These are phyloP conservation scores for Autographa pulchrina DNA, from an alignment of 2,888 invertebrate genomes.

Conservation along the genomic window DNA sequence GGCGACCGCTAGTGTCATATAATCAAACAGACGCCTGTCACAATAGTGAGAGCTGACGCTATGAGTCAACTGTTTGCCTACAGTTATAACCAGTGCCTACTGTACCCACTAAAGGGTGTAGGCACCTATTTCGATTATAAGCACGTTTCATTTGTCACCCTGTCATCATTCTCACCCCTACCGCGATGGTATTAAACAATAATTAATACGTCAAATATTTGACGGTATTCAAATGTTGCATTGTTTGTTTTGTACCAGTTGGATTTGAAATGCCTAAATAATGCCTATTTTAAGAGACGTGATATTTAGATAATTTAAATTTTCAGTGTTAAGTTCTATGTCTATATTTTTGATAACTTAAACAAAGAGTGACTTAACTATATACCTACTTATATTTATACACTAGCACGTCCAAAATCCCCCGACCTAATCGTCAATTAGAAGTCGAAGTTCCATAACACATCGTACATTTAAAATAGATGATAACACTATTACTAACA, in stretches of 20 bases:
- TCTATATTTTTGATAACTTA: no score
- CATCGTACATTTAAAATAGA: background rate
- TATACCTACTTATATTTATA: no score
- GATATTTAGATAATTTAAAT: no score
- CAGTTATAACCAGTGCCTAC: slow-evolving; percentile 3
- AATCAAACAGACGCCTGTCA: slow-evolving; percentile 63
- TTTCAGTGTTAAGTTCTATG: no score
- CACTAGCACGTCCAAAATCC: no score
- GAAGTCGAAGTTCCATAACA: no score
- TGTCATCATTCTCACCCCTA: slow-evolving; percentile 37
- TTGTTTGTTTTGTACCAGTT: background rate
- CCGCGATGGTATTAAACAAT: slow-evolving; percentile 47
- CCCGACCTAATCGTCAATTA: no score
- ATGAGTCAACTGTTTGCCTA: slow-evolving; percentile 34
- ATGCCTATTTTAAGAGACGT: no score
- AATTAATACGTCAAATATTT: slow-evolving; percentile 36
- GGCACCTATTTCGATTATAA: slow-evolving; percentile 49
- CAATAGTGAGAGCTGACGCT: slow-evolving; percentile 13
- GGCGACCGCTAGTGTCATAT: no score
- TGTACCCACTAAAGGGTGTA: background rate
- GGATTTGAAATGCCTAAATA: no score
- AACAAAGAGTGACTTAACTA: no score
- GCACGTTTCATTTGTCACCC: slow-evolving; percentile 57
- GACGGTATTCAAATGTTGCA: slow-evolving; percentile 17
- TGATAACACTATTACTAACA: background rate